phyloP scores from a whole-genome alignment of 2,888 invertebrate genomes.

The Cyclophora punctaria region DNA sequence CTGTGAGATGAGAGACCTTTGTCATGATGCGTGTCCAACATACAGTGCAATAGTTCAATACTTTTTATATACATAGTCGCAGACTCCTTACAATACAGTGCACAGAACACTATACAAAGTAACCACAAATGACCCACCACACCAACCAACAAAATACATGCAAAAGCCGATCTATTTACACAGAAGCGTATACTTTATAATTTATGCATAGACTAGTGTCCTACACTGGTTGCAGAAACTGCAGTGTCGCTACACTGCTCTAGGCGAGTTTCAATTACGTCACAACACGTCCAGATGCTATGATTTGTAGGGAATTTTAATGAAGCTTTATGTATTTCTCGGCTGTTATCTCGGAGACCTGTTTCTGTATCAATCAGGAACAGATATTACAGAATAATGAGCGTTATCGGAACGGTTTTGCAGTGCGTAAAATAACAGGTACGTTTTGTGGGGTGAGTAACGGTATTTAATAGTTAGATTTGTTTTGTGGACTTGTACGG shows the following conservation, averaged over 20 bases:
- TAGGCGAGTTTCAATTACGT: slow-evolving; percentile 37
- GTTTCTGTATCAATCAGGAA: neutral
- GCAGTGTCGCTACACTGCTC: slow-evolving; percentile 15
- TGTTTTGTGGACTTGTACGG: no score
- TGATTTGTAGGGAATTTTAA: slow-evolving; percentile 47
- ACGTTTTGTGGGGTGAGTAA: no score
- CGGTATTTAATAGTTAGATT: no score
- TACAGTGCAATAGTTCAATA: no score
- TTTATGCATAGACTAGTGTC: slow-evolving; percentile 48
- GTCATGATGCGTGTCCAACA: no score
- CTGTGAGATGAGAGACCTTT: no score
- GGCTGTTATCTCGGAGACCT: slow-evolving; percentile 1
- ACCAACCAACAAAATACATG: slow-evolving; percentile 4
- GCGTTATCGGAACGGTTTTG: neutral
- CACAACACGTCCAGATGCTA: slow-evolving; percentile 35
- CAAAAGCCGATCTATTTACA: slow-evolving; percentile 34
- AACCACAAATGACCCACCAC: no score
- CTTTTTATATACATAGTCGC: no score
- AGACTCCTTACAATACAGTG: no score
- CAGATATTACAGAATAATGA: slow-evolving; percentile 1
- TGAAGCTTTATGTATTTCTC: slow-evolving; percentile 27
- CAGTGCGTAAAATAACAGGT: no score
- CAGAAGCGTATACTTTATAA: slow-evolving; percentile 25
- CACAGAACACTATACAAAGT: no score
- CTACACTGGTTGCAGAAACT: slow-evolving; percentile 16